Percentiles rank a stretch among this genome's conserved stretches.
Evolutionary conservation across 1,140 invertebrate species (phyloP).

Genomic region (Harlomillsia oculata): DNA sequence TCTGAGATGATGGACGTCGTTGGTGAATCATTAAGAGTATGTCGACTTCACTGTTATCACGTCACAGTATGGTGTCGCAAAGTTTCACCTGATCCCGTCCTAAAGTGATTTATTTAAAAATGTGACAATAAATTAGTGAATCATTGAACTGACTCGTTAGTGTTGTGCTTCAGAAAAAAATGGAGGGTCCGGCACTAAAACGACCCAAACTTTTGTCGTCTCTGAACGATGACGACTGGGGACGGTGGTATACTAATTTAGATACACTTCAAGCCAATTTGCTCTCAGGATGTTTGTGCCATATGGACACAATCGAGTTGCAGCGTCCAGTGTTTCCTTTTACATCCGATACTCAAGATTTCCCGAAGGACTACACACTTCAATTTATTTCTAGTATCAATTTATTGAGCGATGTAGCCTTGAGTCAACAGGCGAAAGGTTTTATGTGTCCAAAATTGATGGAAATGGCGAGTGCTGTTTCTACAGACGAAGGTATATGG

Average conservation of each 20-base stretch:
- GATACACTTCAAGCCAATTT: slow-evolving; percentile 26
- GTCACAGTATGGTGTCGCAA: slow-evolving; percentile 26
- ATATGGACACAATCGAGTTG: slow-evolving; percentile 24
- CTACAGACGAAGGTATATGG: slow-evolving; percentile 67
- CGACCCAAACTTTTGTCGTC: slow-evolving; percentile 22
- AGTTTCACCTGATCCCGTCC: neutral
- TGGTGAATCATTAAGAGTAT: slow-evolving; percentile 23
- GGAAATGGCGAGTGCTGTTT: slow-evolving; percentile 65
- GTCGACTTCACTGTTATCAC: slow-evolving; percentile 25
- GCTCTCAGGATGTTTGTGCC: slow-evolving; percentile 27
- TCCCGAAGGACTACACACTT: slow-evolving; percentile 39
- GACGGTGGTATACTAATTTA: slow-evolving; percentile 24
- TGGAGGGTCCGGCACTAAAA: slow-evolving; percentile 33
- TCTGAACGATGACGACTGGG: slow-evolving; percentile 13
- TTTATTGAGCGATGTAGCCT: slow-evolving; percentile 68
- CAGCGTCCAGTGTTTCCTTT: slow-evolving; percentile 24
- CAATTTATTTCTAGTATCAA: slow-evolving; percentile 72
- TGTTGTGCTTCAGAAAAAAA: slow-evolving; percentile 9
- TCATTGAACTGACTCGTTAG: neutral
- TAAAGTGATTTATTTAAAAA: neutral
- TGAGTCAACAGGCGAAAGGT: slow-evolving; percentile 69
- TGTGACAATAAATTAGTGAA: slow-evolving; percentile 10
- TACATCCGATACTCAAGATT: slow-evolving; percentile 3
- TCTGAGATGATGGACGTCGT: slow-evolving; percentile 22
- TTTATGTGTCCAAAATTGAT: slow-evolving; percentile 66